A percentile compares a stretch with the other conserved stretches of the same genome.
These are phyloP conservation scores for Acrocephalus scirpaceus DNA, from an alignment of 2,797 vertebrate genomes.

Conservation along the genomic window DNA sequence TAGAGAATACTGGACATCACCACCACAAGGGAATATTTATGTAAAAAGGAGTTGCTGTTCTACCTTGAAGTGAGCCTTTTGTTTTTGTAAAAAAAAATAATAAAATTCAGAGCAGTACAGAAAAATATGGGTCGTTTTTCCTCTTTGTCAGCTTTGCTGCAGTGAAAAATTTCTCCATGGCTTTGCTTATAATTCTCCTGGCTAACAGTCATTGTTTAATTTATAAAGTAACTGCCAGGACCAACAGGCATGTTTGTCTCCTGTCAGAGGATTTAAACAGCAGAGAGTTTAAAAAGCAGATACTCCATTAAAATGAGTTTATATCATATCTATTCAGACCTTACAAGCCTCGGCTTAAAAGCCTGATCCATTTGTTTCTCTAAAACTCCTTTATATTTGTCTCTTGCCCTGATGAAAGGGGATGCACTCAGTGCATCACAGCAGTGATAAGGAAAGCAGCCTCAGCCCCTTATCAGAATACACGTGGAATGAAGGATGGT, in stretches of 20 bases:
- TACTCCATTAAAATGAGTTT: not conserved
- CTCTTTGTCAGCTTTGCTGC: not conserved
- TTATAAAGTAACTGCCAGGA: not conserved
- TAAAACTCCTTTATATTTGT: not conserved
- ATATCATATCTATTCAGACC: not conserved
- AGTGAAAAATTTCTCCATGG: not conserved
- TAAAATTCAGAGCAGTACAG: not conserved
- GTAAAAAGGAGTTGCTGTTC: not conserved
- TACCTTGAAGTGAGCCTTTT: not conserved
- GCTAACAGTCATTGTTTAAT: constrained; percentile 1
- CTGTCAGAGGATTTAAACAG: not conserved
- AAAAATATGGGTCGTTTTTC: not conserved
- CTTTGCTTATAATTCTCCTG: not conserved
- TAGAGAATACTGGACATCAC: not conserved
- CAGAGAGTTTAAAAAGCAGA: not conserved
- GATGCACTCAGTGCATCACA: not conserved
- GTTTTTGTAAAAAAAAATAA: not conserved
- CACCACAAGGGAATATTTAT: not conserved
- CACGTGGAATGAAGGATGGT: not conserved
- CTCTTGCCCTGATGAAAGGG: not conserved
- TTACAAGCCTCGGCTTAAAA: not conserved
- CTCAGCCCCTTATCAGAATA: not conserved
- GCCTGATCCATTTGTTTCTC: not conserved
- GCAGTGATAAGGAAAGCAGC: not conserved
- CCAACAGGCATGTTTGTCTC: constrained; percentile 16